Conservation (phyloP, 2,888 invertebrate genomes). For the Epinotia demarniana region DNA sequence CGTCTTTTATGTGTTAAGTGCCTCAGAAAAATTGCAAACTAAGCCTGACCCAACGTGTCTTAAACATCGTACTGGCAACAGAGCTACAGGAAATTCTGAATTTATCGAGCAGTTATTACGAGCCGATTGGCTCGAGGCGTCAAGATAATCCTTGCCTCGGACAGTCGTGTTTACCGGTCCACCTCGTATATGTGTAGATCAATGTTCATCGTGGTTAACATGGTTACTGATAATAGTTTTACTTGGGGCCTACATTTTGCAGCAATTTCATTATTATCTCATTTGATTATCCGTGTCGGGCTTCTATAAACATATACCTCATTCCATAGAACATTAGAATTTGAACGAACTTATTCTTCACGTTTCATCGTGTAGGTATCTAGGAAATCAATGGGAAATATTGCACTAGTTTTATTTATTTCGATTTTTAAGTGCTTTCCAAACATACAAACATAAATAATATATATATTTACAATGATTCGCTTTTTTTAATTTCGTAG, state of each 20-base stretch:
- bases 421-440: too few species aligned
- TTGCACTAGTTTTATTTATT: too few species aligned
- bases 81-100: conserved; percentile 52
- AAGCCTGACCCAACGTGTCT: not conserved
- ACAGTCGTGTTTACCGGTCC: conserved; percentile 17
- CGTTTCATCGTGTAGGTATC: too few species aligned
- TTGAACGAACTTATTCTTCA: too few species aligned
- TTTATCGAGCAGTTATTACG: conserved; percentile 68
- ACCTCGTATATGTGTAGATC: not conserved
- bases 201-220: not conserved
- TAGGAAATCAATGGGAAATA: too few species aligned
- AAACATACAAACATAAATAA: too few species aligned
- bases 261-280: too few species aligned
- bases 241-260: not conserved
- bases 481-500: too few species aligned
- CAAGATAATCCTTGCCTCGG: conserved; percentile 26
- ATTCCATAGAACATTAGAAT: too few species aligned
- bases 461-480: too few species aligned
- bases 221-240: not conserved
- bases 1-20: not conserved
- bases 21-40: not conserved
- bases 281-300: too few species aligned
- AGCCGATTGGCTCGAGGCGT: conserved; percentile 65
- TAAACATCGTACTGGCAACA: conserved; percentile 2
- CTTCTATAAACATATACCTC: too few species aligned